A percentile compares a stretch with the other conserved stretches of the same genome.
These are phyloP conservation scores for Melanitta fusca DNA, from an alignment of 2,797 vertebrate genomes.

Conservation along the genomic window DNA sequence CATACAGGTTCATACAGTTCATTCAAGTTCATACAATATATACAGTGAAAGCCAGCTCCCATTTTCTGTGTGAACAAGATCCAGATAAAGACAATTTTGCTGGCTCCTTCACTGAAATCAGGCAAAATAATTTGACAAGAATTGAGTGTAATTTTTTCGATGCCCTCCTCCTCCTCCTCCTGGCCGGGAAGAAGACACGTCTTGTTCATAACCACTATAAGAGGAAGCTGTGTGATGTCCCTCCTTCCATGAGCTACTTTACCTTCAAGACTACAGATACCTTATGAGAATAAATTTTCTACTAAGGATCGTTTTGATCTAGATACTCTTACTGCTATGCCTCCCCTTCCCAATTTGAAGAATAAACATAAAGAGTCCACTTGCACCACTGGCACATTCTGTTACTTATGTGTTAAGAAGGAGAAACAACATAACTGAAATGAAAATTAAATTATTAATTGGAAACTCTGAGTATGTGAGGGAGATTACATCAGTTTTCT, in stretches of 20 bases:
- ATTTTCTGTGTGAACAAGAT: neutral
- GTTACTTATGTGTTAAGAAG: neutral
- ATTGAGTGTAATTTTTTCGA: neutral
- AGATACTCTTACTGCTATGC: neutral
- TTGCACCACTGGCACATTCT: neutral
- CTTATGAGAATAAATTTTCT: neutral
- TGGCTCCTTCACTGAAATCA: neutral
- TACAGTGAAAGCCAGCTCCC: neutral
- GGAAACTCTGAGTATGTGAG: neutral
- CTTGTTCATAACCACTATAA: neutral
- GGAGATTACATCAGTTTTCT: neutral
- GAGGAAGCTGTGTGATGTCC: neutral
- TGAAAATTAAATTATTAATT: neutral
- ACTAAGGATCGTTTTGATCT: neutral
- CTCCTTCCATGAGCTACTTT: neutral
- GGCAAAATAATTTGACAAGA: neutral
- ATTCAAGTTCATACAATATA: neutral
- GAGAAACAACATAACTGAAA: neutral
- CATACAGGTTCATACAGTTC: neutral
- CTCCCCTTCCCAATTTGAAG: accelerated
- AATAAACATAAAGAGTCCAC: neutral
- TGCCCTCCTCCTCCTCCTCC: neutral
- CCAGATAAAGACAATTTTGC: neutral
- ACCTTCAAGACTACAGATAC: neutral
- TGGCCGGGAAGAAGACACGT: neutral